Evolutionary conservation across 2,797 vertebrate species (phyloP).

Genomic region (Psittacula echo): DNA sequence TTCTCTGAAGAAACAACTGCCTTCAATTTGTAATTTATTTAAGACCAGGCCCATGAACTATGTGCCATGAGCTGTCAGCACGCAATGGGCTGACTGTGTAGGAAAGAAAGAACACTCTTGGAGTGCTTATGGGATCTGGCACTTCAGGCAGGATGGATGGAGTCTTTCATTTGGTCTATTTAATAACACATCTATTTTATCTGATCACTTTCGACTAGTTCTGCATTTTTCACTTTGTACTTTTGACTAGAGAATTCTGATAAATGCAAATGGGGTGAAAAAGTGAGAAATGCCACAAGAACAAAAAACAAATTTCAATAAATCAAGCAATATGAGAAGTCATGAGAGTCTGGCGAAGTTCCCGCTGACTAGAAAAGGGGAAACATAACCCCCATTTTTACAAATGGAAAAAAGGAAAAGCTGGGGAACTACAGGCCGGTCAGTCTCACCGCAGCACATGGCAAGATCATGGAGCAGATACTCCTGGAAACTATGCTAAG

Average conservation of each 20-base stretch:
- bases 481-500: neutral
- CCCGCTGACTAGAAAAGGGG: neutral
- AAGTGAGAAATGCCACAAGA: neutral
- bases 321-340: neutral
- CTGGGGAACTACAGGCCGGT: neutral
- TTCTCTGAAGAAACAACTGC: neutral
- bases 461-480: neutral
- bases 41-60: neutral
- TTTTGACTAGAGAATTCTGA: neutral
- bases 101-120: neutral
- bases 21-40: neutral
- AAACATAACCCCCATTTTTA: neutral
- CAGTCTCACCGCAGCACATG: neutral
- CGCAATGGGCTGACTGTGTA: fast-evolving
- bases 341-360: neutral
- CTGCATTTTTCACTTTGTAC: neutral
- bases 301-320: neutral
- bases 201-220: neutral
- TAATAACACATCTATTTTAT: neutral
- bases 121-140: neutral
- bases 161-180: neutral
- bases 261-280: neutral
- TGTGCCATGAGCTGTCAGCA: neutral
- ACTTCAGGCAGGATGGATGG: neutral
- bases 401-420: neutral